These are phyloP conservation scores for Philaethria dido DNA, from an alignment of 2,888 invertebrate genomes.

Conservation along the genomic window DNA sequence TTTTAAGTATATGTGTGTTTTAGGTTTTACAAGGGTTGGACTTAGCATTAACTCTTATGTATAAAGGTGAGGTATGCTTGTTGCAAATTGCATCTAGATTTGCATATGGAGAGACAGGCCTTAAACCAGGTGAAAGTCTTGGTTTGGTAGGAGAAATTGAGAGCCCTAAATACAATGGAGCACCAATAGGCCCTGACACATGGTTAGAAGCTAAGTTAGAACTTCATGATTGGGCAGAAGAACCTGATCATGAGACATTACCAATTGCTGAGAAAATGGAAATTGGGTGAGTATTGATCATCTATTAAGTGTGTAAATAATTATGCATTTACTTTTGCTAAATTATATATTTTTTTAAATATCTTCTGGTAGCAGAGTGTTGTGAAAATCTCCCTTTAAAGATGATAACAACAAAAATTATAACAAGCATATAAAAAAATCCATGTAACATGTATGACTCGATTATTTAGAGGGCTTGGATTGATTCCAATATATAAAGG, in stretches of 20 bases:
- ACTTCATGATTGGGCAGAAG: conserved; percentile 86
- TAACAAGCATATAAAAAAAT: too few relatives aligned
- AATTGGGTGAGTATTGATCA: conserved; percentile 85
- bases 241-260: conserved; percentile 87
- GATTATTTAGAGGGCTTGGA: too few relatives aligned
- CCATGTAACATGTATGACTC: too few relatives aligned
- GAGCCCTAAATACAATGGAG: conserved; percentile 67
- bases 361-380: too few relatives aligned
- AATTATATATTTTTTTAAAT: too few relatives aligned
- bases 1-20: conserved; percentile 39
- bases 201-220: conserved; percentile 88
- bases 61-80: conserved; percentile 90
- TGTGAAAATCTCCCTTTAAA: too few relatives aligned
- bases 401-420: too few relatives aligned
- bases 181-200: conserved; percentile 86
- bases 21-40: conserved; percentile 92
- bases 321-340: background rate
- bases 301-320: background rate
- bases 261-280: conserved; percentile 87
- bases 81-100: conserved; percentile 90
- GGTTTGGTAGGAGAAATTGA: conserved; percentile 68
- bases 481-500: too few relatives aligned
- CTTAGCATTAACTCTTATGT: conserved; percentile 93
- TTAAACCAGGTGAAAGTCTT: conserved; percentile 76
- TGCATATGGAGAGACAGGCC: conserved; percentile 91